Conservation (phyloP, 2,888 invertebrate species). For the Nezara viridula region DNA sequence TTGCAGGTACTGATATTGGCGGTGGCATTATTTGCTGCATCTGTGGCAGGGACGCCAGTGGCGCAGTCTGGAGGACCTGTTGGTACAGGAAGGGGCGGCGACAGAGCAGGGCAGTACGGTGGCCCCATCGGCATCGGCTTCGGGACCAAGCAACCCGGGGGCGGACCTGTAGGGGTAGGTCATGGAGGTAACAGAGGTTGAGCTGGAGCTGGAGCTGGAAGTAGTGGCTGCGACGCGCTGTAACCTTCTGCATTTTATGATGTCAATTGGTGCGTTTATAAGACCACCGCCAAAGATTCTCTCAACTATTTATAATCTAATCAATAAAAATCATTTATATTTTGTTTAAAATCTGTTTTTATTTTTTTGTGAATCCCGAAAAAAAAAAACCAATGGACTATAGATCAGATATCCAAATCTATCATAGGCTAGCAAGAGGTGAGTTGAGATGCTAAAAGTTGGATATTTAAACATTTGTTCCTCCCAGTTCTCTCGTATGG, state of each 20-base stretch:
- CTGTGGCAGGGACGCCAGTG: not conserved
- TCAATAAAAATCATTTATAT: not conserved
- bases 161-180: not conserved
- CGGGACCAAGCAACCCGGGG: not conserved
- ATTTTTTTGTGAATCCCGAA: not conserved
- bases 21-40: not conserved
- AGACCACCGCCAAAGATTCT: too few species aligned
- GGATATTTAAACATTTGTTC: too few species aligned
- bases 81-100: not conserved
- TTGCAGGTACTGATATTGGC: not conserved
- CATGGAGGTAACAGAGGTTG: not conserved
- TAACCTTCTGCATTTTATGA: too few species aligned
- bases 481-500: too few species aligned
- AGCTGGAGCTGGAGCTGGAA: too few species aligned
- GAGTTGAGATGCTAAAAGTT: too few species aligned
- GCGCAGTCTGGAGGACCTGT: slow-evolving; percentile 37
- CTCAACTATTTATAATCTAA: not conserved
- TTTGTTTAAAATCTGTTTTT: not conserved
- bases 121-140: not conserved
- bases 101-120: not conserved
- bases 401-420: too few species aligned
- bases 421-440: too few species aligned
- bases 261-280: too few species aligned
- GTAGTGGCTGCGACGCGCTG: not conserved
- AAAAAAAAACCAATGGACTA: too few species aligned